Conservation (phyloP, 2,113 vertebrate genomes). For the Salvelinus namaycush region DNA sequence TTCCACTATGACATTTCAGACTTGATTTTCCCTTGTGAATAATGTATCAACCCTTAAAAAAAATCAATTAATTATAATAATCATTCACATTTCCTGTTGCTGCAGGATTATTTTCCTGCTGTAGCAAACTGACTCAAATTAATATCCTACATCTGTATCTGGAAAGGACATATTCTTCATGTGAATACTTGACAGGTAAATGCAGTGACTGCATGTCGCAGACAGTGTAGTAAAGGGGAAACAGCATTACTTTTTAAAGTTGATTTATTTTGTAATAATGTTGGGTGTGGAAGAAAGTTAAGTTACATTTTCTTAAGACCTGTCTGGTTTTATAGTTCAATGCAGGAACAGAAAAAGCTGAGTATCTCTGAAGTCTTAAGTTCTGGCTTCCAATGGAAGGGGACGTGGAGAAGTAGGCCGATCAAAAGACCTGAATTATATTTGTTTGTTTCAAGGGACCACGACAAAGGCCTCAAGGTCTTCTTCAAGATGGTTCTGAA, state of each 20-base stretch:
- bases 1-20: no score
- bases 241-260: constrained; percentile 61
- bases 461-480: constrained; percentile 94
- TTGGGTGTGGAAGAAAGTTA: constrained; percentile 62
- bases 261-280: constrained; percentile 64
- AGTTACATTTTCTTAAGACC: constrained; percentile 73
- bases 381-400: constrained; percentile 61
- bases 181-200: neutral
- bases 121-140: no score
- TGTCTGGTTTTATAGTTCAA: constrained; percentile 65
- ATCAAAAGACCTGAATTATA: constrained; percentile 82
- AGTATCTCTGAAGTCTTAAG: constrained; percentile 70
- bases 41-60: no score
- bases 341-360: constrained; percentile 53
- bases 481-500: constrained; percentile 89
- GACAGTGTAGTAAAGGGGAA: constrained; percentile 35
- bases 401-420: constrained; percentile 53
- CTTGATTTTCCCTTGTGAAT: no score
- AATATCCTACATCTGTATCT: neutral
- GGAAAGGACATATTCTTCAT: neutral
- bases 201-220: constrained; percentile 7
- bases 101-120: no score
- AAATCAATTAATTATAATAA: no score
- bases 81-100: no score
- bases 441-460: constrained; percentile 94